These are phyloP conservation scores for Lomographa bimaculata DNA, from an alignment of 2,888 invertebrate species.

Conservation along the genomic window DNA sequence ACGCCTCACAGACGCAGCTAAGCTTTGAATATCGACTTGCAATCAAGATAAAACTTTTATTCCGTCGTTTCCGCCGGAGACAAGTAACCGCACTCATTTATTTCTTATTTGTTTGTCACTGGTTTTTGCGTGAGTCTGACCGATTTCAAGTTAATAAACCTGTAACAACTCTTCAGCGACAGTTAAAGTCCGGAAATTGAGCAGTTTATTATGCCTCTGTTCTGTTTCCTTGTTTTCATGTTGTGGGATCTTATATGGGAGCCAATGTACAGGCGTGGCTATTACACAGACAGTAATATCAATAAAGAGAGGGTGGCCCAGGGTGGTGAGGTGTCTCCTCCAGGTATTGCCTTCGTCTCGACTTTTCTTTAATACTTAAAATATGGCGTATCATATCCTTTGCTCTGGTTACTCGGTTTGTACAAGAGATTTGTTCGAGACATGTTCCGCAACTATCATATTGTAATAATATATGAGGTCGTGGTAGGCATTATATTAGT, in stretches of 20 bases:
- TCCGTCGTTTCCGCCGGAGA: conserved; percentile 12
- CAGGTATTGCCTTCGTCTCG: conserved; percentile 59
- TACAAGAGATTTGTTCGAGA: conserved; percentile 56
- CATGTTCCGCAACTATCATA: conserved; percentile 51
- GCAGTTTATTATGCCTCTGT: conserved; percentile 16
- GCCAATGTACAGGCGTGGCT: conserved; percentile 69
- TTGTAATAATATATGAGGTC: conserved; percentile 46
- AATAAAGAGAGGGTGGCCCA: conserved; percentile 60
- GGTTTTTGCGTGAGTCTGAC: not conserved
- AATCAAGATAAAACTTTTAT: conserved; percentile 41
- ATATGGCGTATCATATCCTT: conserved; percentile 71
- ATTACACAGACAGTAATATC: conserved; percentile 72
- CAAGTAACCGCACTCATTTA: conserved; percentile 1
- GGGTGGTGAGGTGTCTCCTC: conserved; percentile 48
- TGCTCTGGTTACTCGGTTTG: conserved; percentile 68
- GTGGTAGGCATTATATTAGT: conserved; percentile 14
- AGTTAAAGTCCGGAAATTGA: conserved; percentile 5
- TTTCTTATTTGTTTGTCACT: conserved; percentile 4
- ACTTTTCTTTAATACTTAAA: conserved; percentile 72
- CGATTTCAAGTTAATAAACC: conserved; percentile 13
- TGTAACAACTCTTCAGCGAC: conserved; percentile 4
- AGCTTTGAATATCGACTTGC: conserved; percentile 49
- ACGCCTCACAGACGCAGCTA: conserved; percentile 27
- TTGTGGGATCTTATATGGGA: conserved; percentile 45
- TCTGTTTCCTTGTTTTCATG: conserved; percentile 4